Conservation (phyloP, 2,797 vertebrate genomes). For the Hippopotamyrus pictus region DNA sequence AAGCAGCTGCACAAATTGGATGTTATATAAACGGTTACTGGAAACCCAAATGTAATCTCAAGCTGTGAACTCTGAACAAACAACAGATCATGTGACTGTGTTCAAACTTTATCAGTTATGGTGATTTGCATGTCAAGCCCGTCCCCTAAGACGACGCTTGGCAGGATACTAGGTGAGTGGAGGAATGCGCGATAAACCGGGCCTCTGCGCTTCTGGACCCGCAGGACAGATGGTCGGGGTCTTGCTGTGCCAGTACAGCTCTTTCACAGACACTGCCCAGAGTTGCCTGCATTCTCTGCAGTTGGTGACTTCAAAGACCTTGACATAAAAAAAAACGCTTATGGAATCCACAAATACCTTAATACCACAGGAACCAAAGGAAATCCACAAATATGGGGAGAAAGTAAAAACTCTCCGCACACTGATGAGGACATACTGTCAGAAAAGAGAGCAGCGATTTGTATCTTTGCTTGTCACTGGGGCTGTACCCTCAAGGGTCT, state of each 20-base stretch:
- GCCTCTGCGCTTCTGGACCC: neutral
- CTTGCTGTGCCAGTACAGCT: neutral
- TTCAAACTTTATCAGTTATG: neutral
- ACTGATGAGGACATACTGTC: neutral
- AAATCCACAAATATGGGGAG: neutral
- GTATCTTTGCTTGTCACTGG: neutral
- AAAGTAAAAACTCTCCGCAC: neutral
- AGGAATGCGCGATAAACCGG: neutral
- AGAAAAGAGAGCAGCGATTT: neutral
- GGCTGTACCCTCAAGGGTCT: neutral
- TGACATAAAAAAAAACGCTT: neutral
- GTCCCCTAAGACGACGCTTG: neutral
- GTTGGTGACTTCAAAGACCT: conserved; percentile 3
- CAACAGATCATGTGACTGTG: neutral
- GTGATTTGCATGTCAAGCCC: neutral
- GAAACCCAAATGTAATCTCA: neutral
- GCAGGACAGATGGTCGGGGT: neutral
- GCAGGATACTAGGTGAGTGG: neutral
- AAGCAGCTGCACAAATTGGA: neutral
- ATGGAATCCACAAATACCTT: neutral
- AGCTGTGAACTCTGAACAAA: neutral
- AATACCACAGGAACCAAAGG: neutral
- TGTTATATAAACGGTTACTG: neutral
- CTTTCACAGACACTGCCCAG: neutral
- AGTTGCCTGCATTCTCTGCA: neutral